Percentiles rank a stretch among this genome's conserved stretches.
These are phyloP conservation scores for Mormyrops boulengeri DNA, from an alignment of 2,797 vertebrate genomes.

Conservation along the genomic window DNA sequence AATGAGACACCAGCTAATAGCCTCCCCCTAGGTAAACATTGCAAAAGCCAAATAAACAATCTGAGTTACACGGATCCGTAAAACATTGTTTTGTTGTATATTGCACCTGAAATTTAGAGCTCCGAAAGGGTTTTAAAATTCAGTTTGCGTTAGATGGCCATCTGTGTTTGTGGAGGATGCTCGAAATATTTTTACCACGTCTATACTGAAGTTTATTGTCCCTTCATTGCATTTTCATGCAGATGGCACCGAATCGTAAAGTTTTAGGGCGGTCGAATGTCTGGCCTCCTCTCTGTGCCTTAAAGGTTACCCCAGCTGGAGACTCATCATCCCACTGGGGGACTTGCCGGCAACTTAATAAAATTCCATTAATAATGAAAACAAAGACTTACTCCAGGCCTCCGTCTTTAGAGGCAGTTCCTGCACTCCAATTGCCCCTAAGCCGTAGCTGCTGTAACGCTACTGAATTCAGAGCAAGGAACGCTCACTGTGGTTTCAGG, in stretches of 20 bases:
- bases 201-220: not conserved
- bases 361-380: conserved; percentile 3
- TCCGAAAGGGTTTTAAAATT: not conserved
- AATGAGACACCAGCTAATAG: not conserved
- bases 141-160: not conserved
- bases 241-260: not conserved
- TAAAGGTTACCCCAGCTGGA: not conserved
- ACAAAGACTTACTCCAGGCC: conserved; percentile 26
- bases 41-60: not conserved
- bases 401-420: conserved; percentile 22
- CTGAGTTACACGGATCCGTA: not conserved
- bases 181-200: not conserved
- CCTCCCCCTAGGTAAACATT: not conserved
- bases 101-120: not conserved
- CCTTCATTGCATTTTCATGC: not conserved
- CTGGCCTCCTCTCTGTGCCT: not conserved
- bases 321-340: not conserved
- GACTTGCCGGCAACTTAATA: not conserved
- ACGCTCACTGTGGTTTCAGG: conserved; percentile 39
- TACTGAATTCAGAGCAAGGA: conserved; percentile 31
- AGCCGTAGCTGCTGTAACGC: not conserved
- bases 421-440: not conserved
- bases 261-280: not conserved
- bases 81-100: not conserved
- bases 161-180: not conserved